phyloP scores from a whole-genome alignment of 2,888 invertebrate genomes.

The Eristalinus aeneus region DNA sequence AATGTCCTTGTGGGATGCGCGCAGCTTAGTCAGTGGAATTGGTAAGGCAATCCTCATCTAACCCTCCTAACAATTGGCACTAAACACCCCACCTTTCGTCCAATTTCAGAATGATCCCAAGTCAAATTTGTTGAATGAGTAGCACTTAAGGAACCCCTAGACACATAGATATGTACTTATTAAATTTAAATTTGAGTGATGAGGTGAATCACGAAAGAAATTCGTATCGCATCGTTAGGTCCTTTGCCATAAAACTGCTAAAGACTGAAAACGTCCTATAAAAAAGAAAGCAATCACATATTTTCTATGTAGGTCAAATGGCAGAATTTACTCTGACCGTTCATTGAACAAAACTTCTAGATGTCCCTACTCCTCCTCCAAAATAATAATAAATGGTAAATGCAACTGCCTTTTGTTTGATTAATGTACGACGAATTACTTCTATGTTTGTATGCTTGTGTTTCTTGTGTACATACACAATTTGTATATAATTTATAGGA shows the following conservation, averaged over 20 bases:
- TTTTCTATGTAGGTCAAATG: conserved; percentile 57
- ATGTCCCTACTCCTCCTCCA: neutral
- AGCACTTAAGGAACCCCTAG: conserved; percentile 25
- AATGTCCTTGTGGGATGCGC: conserved; percentile 79
- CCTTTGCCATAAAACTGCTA: conserved; percentile 76
- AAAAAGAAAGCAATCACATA: conserved; percentile 46
- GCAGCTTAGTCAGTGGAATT: conserved; percentile 79
- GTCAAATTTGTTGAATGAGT: neutral
- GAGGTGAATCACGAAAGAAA: conserved; percentile 62
- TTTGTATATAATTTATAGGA: conserved; percentile 61
- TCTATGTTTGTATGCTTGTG: conserved; percentile 44
- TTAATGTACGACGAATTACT: conserved; percentile 41
- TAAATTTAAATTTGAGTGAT: conserved; percentile 34
- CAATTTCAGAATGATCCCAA: conserved; percentile 44
- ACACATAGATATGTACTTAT: conserved; percentile 16
- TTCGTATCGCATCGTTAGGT: conserved; percentile 67
- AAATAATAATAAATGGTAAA: conserved; percentile 30
- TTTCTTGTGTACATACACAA: conserved; percentile 68
- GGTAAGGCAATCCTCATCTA: conserved; percentile 71
- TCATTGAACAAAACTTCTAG: conserved; percentile 41
- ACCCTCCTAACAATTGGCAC: neutral
- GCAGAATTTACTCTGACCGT: conserved; percentile 54
- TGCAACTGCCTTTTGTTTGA: conserved; percentile 60
- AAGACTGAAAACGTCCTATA: conserved; percentile 81
- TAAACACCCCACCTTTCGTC: neutral